These are phyloP conservation scores for Rynchops niger DNA, from an alignment of 2,113 vertebrate genomes.

Conservation along the genomic window DNA sequence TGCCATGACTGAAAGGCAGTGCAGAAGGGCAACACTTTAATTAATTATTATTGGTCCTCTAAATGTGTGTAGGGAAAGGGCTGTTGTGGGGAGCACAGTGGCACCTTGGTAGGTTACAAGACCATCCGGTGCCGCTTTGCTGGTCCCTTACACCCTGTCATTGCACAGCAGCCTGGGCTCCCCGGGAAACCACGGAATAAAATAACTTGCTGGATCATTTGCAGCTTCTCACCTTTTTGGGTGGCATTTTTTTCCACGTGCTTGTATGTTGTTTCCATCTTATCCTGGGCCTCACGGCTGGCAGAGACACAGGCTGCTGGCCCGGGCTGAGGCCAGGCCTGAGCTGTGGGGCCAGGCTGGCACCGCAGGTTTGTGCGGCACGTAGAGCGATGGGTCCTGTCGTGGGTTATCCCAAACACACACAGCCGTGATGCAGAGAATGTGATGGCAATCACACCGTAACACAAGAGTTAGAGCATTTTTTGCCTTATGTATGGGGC, in stretches of 20 bases:
- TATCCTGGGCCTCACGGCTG: neutral
- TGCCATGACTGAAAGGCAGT: neutral
- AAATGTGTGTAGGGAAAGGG: neutral
- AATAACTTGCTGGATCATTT: neutral
- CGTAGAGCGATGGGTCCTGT: neutral
- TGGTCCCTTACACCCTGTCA: neutral
- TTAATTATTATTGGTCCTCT: neutral
- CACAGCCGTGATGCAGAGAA: neutral
- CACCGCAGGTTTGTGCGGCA: fast-evolving
- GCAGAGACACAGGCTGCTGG: neutral
- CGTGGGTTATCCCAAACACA: neutral
- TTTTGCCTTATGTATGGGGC: fast-evolving
- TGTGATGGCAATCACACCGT: neutral
- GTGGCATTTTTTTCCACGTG: neutral
- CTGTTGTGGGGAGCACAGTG: fast-evolving
- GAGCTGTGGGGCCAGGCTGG: neutral
- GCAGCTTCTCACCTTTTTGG: neutral
- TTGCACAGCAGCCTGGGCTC: neutral
- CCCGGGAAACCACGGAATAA: neutral
- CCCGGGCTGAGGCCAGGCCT: fast-evolving
- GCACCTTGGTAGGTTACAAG: neutral
- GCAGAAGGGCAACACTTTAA: neutral
- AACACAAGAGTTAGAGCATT: neutral
- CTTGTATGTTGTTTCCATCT: neutral
- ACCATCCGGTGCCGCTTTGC: neutral